phyloP scores from a whole-genome alignment of 2,113 vertebrate genomes.

The Montifringilla adamsi region DNA sequence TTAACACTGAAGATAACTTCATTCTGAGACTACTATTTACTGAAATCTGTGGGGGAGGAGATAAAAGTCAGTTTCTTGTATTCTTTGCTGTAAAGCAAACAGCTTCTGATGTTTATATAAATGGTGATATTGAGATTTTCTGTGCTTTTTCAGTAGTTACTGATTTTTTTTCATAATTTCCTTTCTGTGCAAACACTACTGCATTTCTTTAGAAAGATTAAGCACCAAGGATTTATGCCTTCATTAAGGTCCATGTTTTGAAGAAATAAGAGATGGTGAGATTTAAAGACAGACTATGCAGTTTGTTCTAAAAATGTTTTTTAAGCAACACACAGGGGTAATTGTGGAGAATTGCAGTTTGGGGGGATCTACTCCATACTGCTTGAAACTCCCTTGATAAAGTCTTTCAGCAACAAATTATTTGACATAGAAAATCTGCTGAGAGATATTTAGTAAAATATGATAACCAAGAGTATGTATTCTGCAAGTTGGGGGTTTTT shows the following conservation, averaged over 20 bases:
- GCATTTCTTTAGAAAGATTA: slow-evolving; percentile 2
- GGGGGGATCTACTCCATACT: background rate
- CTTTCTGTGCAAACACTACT: background rate
- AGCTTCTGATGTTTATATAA: background rate
- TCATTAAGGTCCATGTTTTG: background rate
- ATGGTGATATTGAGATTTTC: background rate
- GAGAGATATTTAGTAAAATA: background rate
- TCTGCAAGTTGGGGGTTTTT: background rate
- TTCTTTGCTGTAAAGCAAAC: background rate
- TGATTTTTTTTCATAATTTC: background rate
- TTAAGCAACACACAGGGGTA: background rate
- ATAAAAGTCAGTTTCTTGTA: background rate
- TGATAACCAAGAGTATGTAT: background rate
- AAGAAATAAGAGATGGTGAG: background rate
- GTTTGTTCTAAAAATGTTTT: background rate
- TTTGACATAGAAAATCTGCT: background rate
- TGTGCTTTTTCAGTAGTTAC: background rate
- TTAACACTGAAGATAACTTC: background rate
- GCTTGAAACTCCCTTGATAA: background rate
- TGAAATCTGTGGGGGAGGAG: background rate
- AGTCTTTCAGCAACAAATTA: background rate
- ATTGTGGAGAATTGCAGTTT: background rate
- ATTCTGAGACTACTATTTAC: background rate
- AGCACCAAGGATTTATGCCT: background rate
- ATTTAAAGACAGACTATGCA: background rate